Conservation (phyloP, 2,113 vertebrate species). For the Syrrhaptes paradoxus region DNA sequence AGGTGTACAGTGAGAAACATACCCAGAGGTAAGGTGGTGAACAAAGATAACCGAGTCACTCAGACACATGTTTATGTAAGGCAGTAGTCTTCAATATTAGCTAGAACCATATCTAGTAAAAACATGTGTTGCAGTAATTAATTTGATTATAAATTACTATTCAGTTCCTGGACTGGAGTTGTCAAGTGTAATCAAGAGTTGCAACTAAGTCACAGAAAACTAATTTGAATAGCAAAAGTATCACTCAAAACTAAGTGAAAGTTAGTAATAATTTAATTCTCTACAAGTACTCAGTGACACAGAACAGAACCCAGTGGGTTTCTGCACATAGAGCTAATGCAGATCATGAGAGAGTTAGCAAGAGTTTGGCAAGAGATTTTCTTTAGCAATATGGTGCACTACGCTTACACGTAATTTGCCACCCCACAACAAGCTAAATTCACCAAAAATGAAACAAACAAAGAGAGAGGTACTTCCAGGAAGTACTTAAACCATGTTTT, state of each 20-base stretch:
- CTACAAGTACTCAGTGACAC: background rate
- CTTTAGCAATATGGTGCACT: background rate
- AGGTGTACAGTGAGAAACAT: rapidly evolving
- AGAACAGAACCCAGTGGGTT: background rate
- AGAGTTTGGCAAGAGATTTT: background rate
- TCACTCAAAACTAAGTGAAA: background rate
- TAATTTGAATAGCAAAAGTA: background rate
- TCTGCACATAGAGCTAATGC: background rate
- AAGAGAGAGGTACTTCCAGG: background rate
- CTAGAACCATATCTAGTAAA: background rate
- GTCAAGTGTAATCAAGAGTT: background rate
- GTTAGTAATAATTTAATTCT: background rate
- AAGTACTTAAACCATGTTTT: background rate
- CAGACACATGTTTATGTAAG: background rate
- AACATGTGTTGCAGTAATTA: background rate
- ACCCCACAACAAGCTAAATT: background rate
- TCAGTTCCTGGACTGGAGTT: background rate
- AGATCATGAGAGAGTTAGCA: background rate
- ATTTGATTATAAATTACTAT: background rate
- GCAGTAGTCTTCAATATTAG: background rate
- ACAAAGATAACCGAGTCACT: background rate
- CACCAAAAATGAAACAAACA: background rate
- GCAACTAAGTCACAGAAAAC: background rate
- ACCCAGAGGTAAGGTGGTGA: background rate
- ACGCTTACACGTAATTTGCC: background rate